Percentiles rank a stretch among this genome's conserved stretches.
phyloP scores from a whole-genome alignment of 2,113 vertebrate species.

The Todiramphus saurophagus region DNA sequence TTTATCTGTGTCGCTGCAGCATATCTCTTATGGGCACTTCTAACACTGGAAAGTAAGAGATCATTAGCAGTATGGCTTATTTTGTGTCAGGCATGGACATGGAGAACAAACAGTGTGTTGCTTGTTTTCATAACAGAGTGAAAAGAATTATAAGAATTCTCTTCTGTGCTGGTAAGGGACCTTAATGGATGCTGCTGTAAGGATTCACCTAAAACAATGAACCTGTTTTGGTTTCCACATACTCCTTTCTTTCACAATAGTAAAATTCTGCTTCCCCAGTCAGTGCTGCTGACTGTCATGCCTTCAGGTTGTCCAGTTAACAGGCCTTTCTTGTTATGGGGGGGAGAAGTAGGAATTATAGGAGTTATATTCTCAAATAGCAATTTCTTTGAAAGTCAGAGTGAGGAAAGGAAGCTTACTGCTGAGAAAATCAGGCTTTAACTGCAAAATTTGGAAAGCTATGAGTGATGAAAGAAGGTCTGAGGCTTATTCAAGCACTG shows the following conservation, averaged over 20 bases:
- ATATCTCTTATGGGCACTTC: background rate
- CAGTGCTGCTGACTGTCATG: background rate
- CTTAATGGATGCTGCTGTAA: background rate
- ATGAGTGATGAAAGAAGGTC: background rate
- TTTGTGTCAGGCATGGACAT: background rate
- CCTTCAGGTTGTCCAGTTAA: background rate
- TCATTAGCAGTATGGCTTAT: background rate
- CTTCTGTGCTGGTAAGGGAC: background rate
- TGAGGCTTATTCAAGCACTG: conserved; percentile 22
- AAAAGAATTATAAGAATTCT: background rate
- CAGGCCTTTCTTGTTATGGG: background rate
- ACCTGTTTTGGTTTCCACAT: background rate
- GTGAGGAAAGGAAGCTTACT: background rate
- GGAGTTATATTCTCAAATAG: background rate
- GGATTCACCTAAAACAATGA: background rate
- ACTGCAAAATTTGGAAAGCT: conserved; percentile 4
- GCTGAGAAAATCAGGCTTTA: conserved; percentile 5
- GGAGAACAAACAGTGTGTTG: background rate
- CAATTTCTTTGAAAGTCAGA: background rate
- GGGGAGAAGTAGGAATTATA: background rate
- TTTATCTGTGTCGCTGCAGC: background rate
- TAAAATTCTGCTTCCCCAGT: background rate
- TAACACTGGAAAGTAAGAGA: background rate
- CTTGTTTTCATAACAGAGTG: background rate
- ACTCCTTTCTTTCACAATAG: background rate